Conservation (phyloP, 1,140 invertebrate species). For the Caligus rogercresseyi region DNA sequence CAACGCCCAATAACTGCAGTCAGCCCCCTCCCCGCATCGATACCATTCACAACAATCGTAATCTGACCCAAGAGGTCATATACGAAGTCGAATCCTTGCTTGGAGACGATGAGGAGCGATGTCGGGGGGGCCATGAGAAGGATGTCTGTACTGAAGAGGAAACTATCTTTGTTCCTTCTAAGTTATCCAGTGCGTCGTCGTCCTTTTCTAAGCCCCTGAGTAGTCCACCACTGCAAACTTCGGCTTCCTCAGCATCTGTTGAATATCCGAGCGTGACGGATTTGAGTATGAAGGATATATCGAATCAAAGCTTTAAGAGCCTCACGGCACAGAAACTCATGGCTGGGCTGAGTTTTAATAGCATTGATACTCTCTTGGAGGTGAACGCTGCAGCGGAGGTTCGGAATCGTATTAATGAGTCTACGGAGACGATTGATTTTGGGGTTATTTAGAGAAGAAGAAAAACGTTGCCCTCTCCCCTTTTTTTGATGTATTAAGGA, state of each 20-base stretch:
- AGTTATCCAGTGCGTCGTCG: too few relatives aligned
- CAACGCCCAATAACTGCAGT: neutral
- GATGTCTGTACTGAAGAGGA: neutral
- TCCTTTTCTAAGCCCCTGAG: too few relatives aligned
- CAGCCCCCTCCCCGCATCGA: constrained; percentile 1
- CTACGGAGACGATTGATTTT: constrained; percentile 20
- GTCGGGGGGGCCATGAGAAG: neutral
- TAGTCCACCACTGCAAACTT: too few relatives aligned
- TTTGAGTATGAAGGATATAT: constrained; percentile 1
- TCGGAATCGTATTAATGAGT: constrained; percentile 21
- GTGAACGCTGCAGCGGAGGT: constrained; percentile 25
- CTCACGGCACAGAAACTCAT: constrained; percentile 26
- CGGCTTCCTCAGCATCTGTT: neutral
- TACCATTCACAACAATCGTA: constrained; percentile 19
- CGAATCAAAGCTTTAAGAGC: constrained; percentile 23
- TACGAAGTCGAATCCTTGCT: constrained; percentile 13
- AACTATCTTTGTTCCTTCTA: neutral
- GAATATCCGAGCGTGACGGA: constrained; percentile 19
- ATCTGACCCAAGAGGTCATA: constrained; percentile 17
- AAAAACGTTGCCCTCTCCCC: too few relatives aligned
- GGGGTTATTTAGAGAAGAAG: constrained; percentile 19
- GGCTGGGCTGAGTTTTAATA: constrained; percentile 25
- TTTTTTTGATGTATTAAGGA: too few relatives aligned
- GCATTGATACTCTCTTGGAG: constrained; percentile 26
- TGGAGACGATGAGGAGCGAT: neutral